phyloP scores from a whole-genome alignment of 2,888 invertebrate genomes.

The Esperia sulphurella region DNA sequence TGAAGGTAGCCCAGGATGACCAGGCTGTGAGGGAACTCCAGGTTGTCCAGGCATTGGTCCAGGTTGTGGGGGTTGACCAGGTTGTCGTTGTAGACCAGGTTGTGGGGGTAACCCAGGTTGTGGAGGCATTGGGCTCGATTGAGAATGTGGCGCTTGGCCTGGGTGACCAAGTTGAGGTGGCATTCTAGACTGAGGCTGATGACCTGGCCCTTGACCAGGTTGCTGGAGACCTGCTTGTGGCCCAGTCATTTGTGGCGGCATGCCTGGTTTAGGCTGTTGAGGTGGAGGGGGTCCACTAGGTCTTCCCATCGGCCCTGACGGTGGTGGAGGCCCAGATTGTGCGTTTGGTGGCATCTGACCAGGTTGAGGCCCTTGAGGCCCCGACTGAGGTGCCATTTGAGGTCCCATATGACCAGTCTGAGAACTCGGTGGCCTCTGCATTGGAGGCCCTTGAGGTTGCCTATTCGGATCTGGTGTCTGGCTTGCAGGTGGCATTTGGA shows the following conservation, averaged over 20 bases:
- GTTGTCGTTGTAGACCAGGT: constrained; percentile 12
- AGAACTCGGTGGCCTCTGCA: constrained; percentile 36
- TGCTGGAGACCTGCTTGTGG: constrained; percentile 1
- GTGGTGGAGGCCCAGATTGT: constrained; percentile 27
- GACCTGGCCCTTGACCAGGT: constrained; percentile 17
- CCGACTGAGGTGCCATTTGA: constrained; percentile 16
- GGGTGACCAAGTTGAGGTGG: constrained; percentile 27
- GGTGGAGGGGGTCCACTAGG: constrained; percentile 17
- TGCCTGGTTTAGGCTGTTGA: constrained; percentile 10
- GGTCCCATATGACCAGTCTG: constrained; percentile 30
- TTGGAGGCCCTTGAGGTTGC: constrained; percentile 26
- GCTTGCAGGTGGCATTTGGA: constrained; percentile 25
- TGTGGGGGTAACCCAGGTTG: constrained; percentile 20
- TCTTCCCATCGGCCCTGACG: constrained; percentile 21
- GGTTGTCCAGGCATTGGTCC: constrained; percentile 17
- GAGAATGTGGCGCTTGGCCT: constrained; percentile 21
- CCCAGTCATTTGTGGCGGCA: constrained; percentile 6
- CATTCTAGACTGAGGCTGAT: constrained; percentile 25
- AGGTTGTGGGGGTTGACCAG: constrained; percentile 13
- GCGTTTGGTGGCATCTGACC: constrained; percentile 32
- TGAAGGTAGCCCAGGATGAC: constrained; percentile 22
- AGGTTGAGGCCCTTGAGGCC: constrained; percentile 13
- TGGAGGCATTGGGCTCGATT: constrained; percentile 22
- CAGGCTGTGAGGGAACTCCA: constrained; percentile 17
- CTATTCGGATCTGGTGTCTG: constrained; percentile 29